Evolutionary conservation across 2,888 invertebrate genomes (phyloP), one percentile per base, ranked within the genome.

Genomic region (Argyra leucocephala): DNA sequence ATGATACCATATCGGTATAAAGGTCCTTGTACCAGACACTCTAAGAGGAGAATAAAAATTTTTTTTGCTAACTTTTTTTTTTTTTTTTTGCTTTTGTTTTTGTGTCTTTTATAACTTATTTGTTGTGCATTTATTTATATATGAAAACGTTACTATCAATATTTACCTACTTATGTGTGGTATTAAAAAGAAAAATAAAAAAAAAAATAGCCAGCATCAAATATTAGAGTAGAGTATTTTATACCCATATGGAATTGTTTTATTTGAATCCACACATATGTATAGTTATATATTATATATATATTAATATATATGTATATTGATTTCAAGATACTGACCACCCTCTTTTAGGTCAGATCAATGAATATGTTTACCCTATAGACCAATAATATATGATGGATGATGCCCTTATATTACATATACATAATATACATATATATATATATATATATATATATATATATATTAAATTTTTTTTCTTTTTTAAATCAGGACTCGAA

Each of bases 331-430:
- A 48, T n/a, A 48, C n/a, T 48, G 48, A 48, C 48, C 48, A 48
- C 48, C 48, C 48, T 48, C 48, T 48, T 48, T 48, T 48, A 48
- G 48, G 48, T 48, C 48, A 48, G 48, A 48, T 48, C 48, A 48
- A 48, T 48, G 48, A 48, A 48, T 48, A 48, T 48, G 18, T 48
- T 48, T 48, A 48, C 48, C 48, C 48, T n/a, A 48, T 48, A 48
- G 48, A 48, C 18, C 48, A 48, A 48, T 48, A 48, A 48, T 48
- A 48, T n/a, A 48, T 48, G 48, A 48, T 48, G 48, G 15, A 48
- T 48, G 48, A 48, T 48, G 48, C n/a, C 48, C 48, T 48, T 48
- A 48, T 48, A 18, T 48, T 31, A 31, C 12, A 31, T 31, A 31
- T 31, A 31, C 7, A 31, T 31, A 31, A 31, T 31, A 31, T 31